A percentile compares a stretch with the other conserved stretches of the same genome.
phyloP scores from a whole-genome alignment of 2,113 vertebrate genomes.

The Rhombomys opimus region DNA sequence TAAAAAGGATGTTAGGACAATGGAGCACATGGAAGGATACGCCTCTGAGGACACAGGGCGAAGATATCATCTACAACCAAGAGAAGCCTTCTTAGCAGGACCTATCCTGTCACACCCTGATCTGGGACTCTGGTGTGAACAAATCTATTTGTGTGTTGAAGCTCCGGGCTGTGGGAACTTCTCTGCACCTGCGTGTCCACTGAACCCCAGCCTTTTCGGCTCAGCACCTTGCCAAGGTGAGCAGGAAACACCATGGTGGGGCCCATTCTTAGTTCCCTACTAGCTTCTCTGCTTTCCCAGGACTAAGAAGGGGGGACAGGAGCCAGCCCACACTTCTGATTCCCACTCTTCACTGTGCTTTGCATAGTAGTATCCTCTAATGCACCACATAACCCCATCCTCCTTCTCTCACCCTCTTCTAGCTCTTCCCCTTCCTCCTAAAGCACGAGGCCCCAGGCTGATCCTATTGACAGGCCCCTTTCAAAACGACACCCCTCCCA shows the following conservation, averaged over 20 bases:
- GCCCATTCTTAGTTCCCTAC: not conserved
- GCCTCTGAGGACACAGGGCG: not conserved
- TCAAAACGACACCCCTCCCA: not conserved
- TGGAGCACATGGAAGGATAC: not conserved
- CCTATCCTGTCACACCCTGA: too few species aligned
- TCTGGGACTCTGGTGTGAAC: not conserved
- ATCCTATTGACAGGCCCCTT: too few species aligned
- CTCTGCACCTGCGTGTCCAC: fast-evolving
- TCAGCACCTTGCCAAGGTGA: fast-evolving
- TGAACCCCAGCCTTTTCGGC: not conserved
- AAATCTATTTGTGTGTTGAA: not conserved
- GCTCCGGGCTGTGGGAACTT: not conserved
- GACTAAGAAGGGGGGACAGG: not conserved
- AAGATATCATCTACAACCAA: fast-evolving
- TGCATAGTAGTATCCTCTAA: not conserved
- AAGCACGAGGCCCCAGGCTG: too few species aligned
- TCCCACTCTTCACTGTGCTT: not conserved
- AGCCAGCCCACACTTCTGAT: not conserved
- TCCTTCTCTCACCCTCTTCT: not conserved
- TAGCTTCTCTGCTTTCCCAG: not conserved
- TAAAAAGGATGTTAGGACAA: not conserved
- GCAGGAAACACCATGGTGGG: fast-evolving
- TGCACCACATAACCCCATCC: fast-evolving
- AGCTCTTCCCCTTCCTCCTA: not conserved
- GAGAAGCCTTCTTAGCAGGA: not conserved